Evolutionary conservation across 2,797 vertebrate genomes (phyloP).

Genomic region (Nannoperca australis): DNA sequence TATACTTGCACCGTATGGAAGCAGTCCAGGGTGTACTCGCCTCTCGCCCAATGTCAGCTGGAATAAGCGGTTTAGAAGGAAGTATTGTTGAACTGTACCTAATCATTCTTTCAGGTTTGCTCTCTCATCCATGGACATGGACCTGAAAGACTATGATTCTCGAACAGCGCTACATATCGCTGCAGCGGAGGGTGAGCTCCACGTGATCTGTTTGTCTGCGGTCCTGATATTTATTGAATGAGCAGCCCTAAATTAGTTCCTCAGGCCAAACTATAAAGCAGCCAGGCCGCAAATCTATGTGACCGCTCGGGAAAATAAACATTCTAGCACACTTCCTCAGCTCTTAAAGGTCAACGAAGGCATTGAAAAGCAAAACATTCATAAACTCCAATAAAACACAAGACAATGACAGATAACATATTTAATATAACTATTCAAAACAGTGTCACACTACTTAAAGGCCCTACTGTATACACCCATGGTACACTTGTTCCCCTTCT

Average conservation of each 20-base stretch:
- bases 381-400: not conserved
- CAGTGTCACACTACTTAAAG: not conserved
- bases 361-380: not conserved
- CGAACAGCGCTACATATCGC: conserved; percentile 90
- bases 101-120: conserved; percentile 84
- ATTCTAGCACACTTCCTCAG: not conserved
- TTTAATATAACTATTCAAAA: not conserved
- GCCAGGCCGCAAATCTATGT: not conserved
- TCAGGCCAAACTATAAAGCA: not conserved
- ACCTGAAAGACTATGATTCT: conserved; percentile 90
- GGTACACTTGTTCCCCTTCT: not conserved
- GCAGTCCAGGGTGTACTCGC: no score
- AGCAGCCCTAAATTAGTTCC: not conserved
- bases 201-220: not conserved
- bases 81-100: not conserved
- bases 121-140: conserved; percentile 91
- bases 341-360: not conserved
- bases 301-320: not conserved
- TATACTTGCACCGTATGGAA: not conserved
- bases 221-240: conserved; percentile 1
- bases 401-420: not conserved
- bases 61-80: not conserved
- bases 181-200: conserved; percentile 88
- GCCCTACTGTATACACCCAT: not conserved
- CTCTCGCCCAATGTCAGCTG: no score